Percentiles rank a stretch among this genome's conserved stretches.
These are phyloP conservation scores for Drosophila lacteicornis DNA, from an alignment of 1,140 invertebrate genomes.

Conservation along the genomic window DNA sequence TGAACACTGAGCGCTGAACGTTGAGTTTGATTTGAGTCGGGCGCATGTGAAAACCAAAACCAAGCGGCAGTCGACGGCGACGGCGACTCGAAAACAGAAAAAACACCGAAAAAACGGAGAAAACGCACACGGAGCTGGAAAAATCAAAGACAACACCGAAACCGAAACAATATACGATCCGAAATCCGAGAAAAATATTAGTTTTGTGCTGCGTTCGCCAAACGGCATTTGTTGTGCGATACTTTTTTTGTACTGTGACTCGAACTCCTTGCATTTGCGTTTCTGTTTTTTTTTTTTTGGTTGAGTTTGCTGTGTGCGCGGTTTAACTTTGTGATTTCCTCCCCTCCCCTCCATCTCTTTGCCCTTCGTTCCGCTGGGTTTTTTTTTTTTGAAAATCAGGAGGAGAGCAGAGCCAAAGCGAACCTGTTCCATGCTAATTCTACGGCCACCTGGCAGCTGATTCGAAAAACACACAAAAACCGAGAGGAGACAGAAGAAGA, in stretches of 20 bases:
- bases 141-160: conserved; percentile 53
- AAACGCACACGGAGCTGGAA: conserved; percentile 61
- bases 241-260: conserved; percentile 14
- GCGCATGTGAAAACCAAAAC: conserved; percentile 61
- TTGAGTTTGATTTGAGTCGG: conserved; percentile 39
- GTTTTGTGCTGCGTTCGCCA: conserved; percentile 22
- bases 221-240: conserved; percentile 16
- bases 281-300: conserved; percentile 25
- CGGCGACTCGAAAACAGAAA: conserved; percentile 47
- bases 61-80: conserved; percentile 69
- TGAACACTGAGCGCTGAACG: conserved; percentile 2
- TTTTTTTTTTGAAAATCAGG: conserved; percentile 9
- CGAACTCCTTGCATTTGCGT: conserved; percentile 1
- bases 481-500: conserved; percentile 1
- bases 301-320: conserved; percentile 47
- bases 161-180: conserved; percentile 35
- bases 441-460: conserved; percentile 75
- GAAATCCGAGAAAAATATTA: conserved; percentile 11
- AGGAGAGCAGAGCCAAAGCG: conserved; percentile 24
- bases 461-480: conserved; percentile 34
- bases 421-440: conserved; percentile 76
- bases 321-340: conserved; percentile 14
- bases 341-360: background rate
- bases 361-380: background rate
- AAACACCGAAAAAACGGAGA: conserved; percentile 22